Conservation (phyloP, 2,797 vertebrate species). For the Chromis chromis region DNA sequence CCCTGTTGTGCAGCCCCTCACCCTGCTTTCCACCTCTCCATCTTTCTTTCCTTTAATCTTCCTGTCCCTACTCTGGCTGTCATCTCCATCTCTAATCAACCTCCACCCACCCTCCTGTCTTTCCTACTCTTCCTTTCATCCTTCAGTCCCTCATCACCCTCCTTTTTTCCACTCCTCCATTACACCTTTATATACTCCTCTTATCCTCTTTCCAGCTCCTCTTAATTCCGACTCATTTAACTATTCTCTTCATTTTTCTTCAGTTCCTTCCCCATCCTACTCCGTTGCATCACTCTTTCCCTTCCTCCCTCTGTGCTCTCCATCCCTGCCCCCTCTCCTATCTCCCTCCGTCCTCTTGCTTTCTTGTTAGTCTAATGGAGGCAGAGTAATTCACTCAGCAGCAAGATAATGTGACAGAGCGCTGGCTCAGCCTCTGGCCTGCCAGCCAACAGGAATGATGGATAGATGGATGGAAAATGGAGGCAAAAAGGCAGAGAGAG, state of each 20-base stretch:
- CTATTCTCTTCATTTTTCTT: neutral
- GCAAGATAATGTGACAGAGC: constrained; percentile 80
- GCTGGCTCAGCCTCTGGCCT: constrained; percentile 83
- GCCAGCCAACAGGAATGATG: constrained; percentile 50
- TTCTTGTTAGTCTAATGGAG: constrained; percentile 86
- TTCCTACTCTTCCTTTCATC: constrained; percentile 15
- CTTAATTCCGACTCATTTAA: neutral
- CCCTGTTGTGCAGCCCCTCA: neutral
- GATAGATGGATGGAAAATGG: constrained; percentile 56
- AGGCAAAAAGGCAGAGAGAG: constrained; percentile 31
- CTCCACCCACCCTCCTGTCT: constrained; percentile 32
- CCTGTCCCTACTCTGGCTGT: constrained; percentile 40
- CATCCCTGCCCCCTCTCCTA: constrained; percentile 7
- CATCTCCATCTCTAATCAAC: constrained; percentile 42
- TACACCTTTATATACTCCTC: no score
- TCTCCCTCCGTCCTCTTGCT: constrained; percentile 46
- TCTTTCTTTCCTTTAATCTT: constrained; percentile 51
- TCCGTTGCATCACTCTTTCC: neutral
- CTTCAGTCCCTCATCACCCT: neutral
- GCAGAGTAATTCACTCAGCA: constrained; percentile 85
- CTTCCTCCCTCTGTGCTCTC: constrained; percentile 4
- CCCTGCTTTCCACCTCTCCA: constrained; percentile 14
- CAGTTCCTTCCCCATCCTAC: neutral
- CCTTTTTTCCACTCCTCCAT: neutral
- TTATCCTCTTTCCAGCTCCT: neutral